These are phyloP conservation scores for Scomber japonicus DNA, from an alignment of 2,113 vertebrate genomes.

Conservation along the genomic window DNA sequence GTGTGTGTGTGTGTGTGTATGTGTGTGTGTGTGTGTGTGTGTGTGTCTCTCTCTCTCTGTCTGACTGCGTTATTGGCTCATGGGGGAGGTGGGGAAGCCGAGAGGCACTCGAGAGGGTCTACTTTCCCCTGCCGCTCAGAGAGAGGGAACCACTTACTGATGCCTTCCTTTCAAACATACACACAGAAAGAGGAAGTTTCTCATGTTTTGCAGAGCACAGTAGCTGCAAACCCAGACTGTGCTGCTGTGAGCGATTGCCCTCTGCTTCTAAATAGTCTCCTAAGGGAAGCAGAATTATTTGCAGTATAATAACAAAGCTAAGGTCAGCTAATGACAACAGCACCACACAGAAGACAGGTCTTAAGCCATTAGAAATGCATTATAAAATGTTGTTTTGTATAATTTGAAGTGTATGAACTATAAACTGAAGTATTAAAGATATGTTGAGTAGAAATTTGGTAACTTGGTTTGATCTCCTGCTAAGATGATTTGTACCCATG, in stretches of 20 bases:
- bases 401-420: background rate
- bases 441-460: constrained; percentile 10
- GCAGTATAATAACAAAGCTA: constrained; percentile 73
- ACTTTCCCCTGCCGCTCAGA: constrained; percentile 76
- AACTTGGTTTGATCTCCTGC: background rate
- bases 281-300: constrained; percentile 70
- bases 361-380: constrained; percentile 36
- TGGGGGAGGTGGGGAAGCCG: constrained; percentile 76
- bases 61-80: constrained; percentile 73
- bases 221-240: constrained; percentile 72
- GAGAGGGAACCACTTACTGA: constrained; percentile 81
- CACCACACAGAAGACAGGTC: constrained; percentile 53
- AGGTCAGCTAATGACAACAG: constrained; percentile 67
- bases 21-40: background rate
- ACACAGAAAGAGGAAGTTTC: constrained; percentile 81
- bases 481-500: background rate
- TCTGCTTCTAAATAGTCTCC: constrained; percentile 71
- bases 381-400: background rate
- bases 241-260: constrained; percentile 75
- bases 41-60: constrained; percentile 28
- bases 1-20: constrained; percentile 39
- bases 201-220: constrained; percentile 81
- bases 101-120: constrained; percentile 81
- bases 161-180: constrained; percentile 74
- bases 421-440: constrained; percentile 33